Base-by-base conservation (phyloP, 2,113 vertebrate genomes). In the Cyprinodon tularosa region DNA sequence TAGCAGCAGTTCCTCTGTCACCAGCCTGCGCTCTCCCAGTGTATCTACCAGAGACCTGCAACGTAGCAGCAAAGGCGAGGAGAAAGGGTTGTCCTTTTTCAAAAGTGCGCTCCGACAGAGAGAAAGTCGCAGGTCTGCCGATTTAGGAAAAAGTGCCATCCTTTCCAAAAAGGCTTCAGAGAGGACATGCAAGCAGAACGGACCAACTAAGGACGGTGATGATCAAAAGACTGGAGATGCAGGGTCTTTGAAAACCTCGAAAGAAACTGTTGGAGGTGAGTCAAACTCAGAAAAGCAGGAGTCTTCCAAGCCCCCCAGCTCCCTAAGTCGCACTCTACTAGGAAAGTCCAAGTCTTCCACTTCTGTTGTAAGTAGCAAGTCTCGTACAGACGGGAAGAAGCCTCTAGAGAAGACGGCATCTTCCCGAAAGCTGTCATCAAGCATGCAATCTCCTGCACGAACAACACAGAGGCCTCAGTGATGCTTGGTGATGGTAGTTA, bases 51-150 rank as follows among this genome's bases (percentile, higher is more conserved):
- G 92, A 0, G 95, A 95, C 10, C 77, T 97, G 68, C 96, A 96
- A 87, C 94, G 96, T 72, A 92, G 95, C 93, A 96, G 96, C 93
- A 98, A 96, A 77, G 96, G 96, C 0, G 98, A 99, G 50, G 98
- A 99, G 65, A 99, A 98, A 70, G 98, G 97, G 0, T 85, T 99
- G 84, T 99, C 97, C 6, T 99, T 99, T 90, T 98, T 99, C 86
- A 97, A 96, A 84, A 97, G 95, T 0, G 98, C 98, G 71, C 93
- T 99, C 59, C 93, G 98, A 75, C 98, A 99, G 90, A 96, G 98
- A 88, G 98, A 99, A 81, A 97, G 94, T 0, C 95, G 98, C 53
- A 91, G 97, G 66, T 99, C 98, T 0, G 96, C 98, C 0, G 98
- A 99, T 77, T 92, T 99, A 74, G 98, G 98, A 6, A 98, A 97